A percentile compares a stretch with the other conserved stretches of the same genome.
Conservation (phyloP, 2,797 vertebrate species). For the Peromyscus melanophrys region DNA sequence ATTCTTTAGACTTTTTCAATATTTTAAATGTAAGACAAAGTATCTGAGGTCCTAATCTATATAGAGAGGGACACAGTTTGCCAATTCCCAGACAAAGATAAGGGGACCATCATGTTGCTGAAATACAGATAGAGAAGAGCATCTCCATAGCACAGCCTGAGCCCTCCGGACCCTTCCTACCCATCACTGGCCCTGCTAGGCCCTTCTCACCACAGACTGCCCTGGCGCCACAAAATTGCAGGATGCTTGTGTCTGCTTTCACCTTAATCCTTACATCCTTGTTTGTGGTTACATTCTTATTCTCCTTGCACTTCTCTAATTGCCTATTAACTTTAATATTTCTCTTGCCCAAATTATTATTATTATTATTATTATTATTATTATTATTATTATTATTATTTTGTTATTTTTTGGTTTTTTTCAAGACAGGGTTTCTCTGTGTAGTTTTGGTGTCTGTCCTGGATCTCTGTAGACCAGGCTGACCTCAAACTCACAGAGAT, state of each 20-base stretch:
- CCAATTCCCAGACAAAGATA: neutral
- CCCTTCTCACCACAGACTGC: neutral
- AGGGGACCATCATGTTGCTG: neutral
- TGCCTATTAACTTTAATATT: neutral
- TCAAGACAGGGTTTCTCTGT: no score
- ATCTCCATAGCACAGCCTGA: rapidly evolving
- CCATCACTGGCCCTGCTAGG: no score
- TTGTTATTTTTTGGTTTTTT: no score
- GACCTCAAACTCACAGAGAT: no score
- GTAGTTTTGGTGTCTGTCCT: no score
- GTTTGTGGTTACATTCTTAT: constrained; percentile 5
- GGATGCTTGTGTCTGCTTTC: neutral
- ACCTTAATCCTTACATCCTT: neutral
- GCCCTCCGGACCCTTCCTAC: neutral
- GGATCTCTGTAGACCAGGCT: no score
- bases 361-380: no score
- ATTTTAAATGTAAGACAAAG: constrained; percentile 32
- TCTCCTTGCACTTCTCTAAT: neutral
- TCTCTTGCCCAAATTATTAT: neutral
- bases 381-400: no score
- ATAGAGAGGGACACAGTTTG: neutral
- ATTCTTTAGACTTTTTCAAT: neutral
- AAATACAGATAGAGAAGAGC: neutral
- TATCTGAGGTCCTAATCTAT: neutral
- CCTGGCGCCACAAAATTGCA: neutral